Evolutionary conservation across 1,140 invertebrate genomes (phyloP).

Genomic region (Dendroctonus valens): DNA sequence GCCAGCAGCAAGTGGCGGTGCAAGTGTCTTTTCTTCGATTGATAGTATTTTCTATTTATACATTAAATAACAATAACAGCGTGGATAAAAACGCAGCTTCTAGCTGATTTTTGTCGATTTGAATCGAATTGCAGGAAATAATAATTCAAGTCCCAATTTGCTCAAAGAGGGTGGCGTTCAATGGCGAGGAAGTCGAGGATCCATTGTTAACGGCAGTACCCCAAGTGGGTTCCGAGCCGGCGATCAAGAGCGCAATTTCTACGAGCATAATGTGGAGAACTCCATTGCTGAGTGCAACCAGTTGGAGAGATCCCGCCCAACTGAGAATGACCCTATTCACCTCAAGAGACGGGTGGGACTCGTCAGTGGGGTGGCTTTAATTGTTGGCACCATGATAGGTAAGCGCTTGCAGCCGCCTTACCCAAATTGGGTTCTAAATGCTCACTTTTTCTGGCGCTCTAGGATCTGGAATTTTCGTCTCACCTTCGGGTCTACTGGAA

Average conservation of each 20-base stretch:
- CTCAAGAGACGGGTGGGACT: constrained; percentile 97
- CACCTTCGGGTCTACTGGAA: constrained; percentile 88
- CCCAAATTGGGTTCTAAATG: too few relatives aligned
- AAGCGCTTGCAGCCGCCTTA: constrained; percentile 41
- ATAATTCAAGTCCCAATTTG: constrained; percentile 44
- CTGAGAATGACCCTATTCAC: constrained; percentile 92
- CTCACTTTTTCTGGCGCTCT: not conserved
- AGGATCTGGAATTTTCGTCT: constrained; percentile 98
- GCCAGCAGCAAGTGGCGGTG: not conserved
- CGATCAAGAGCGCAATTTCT: constrained; percentile 48
- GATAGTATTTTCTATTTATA: too few relatives aligned
- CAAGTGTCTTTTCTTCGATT: too few relatives aligned
- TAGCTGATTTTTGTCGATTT: too few relatives aligned
- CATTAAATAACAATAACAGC: too few relatives aligned
- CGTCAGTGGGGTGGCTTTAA: constrained; percentile 97
- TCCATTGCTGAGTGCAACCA: constrained; percentile 52
- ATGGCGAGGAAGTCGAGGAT: constrained; percentile 46
- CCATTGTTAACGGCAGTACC: constrained; percentile 40
- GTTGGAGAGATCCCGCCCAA: constrained; percentile 87
- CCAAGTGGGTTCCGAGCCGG: constrained; percentile 40
- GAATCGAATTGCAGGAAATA: constrained; percentile 44
- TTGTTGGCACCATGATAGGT: constrained; percentile 94
- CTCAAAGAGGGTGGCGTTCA: constrained; percentile 48
- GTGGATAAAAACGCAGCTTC: too few relatives aligned
- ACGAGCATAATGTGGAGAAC: constrained; percentile 48